A percentile compares a stretch with the other conserved stretches of the same genome.
Evolutionary conservation across 2,888 invertebrate genomes (phyloP).

Genomic region (Labia minor): DNA sequence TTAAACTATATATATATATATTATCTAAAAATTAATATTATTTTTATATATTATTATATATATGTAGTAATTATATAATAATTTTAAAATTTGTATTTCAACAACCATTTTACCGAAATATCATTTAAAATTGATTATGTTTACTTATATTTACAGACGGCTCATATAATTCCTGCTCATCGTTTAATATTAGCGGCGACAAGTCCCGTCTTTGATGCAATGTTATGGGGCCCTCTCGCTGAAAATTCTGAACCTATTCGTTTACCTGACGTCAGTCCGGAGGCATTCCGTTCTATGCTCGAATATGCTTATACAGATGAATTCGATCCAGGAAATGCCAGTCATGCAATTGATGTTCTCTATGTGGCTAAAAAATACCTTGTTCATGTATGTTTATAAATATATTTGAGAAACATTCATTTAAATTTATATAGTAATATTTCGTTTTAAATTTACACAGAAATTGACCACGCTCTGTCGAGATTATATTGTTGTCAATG

Average conservation of each 20-base stretch:
- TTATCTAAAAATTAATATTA: too few relatives aligned
- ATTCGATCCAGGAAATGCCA: not conserved
- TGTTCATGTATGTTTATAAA: slow-evolving; percentile 33
- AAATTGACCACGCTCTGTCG: not conserved
- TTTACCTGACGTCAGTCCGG: slow-evolving; percentile 48
- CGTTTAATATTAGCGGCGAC: slow-evolving; percentile 51
- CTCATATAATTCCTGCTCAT: slow-evolving; percentile 42
- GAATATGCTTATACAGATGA: slow-evolving; percentile 36
- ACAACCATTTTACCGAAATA: too few relatives aligned
- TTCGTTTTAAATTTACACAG: too few relatives aligned
- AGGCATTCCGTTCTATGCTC: slow-evolving; percentile 48
- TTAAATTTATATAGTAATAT: too few relatives aligned
- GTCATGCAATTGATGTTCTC: slow-evolving; percentile 45
- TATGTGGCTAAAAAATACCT: slow-evolving; percentile 58
- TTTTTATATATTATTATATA: too few relatives aligned
- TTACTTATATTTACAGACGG: slow-evolving; percentile 24
- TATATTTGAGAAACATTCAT: too few relatives aligned
- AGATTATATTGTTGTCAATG: not conserved
- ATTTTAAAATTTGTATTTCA: too few relatives aligned
- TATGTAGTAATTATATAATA: too few relatives aligned
- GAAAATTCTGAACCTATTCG: slow-evolving; percentile 37
- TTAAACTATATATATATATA: too few relatives aligned
- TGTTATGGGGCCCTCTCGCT: slow-evolving; percentile 53
- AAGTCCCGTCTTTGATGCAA: slow-evolving; percentile 57
- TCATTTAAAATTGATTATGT: too few relatives aligned